Evolutionary conservation across 2,797 vertebrate species (phyloP), one percentile per base, ranked within the genome.

Genomic region (Gymnocypris eckloni): DNA sequence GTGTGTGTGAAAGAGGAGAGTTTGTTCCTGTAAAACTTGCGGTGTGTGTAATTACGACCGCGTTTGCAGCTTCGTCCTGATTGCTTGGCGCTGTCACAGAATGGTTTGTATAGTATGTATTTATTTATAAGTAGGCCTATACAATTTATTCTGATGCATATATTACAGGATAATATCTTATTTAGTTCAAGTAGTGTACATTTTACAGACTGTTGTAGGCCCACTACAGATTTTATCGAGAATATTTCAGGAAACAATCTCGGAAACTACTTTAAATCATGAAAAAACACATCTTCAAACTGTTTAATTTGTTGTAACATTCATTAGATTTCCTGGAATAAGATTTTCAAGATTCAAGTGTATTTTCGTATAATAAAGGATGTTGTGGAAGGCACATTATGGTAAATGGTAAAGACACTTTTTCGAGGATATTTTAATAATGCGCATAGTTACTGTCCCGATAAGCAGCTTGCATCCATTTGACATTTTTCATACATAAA

Each of bases 1-100:
- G 70, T 50, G 16, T 41, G 66, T 69, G 59, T 20, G 45, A 81
- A 77, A 20, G 54, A 72, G 37, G 10, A 83, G 54, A 73, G 71
- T 28, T 87, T 86, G 59, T 16, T 88, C 50, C 82, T 50, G 13
- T 64, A 76, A 66, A 70, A 66, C 43, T 41, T 67, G 33, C 28
- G 16, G 52, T 66, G 37, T 59, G 64, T 45, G 82, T 76, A 87
- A 86, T 50, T 12, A 71, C 20, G 76, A n/a, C 16, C 25, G 33
- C 33, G 11, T 41, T 71, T n/a, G 69, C 69, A n/a, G 69, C 22
- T 43, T 54, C 15, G 56, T 2, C 39, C 48, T 81, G 13, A 67
- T 67, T 66, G 43, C 45, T 66, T 83, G 13, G 56, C 52, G 22
- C n/a, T 33, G 69, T 48, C n/a, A 18, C 2, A 39, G 9, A 45